Percentiles rank a stretch among this genome's conserved stretches.
Evolutionary conservation across 2,888 invertebrate genomes (phyloP).

Genomic region (Watsonalla binaria): DNA sequence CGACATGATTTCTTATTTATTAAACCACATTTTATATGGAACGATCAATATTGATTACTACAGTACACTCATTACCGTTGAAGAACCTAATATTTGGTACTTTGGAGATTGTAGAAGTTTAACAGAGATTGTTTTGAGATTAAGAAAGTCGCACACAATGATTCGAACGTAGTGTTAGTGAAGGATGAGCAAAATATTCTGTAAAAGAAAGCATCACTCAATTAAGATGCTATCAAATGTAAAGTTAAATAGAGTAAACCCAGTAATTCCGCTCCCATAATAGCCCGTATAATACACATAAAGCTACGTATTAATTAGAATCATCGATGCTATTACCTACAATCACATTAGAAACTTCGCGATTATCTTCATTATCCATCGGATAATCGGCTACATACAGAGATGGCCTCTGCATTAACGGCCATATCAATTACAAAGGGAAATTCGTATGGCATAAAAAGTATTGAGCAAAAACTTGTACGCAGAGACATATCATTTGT

Average conservation of each 20-base stretch:
- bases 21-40: too few species aligned
- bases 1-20: too few species aligned
- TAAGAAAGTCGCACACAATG: too few species aligned
- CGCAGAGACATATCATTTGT: constrained; percentile 67
- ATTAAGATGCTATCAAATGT: constrained; percentile 8
- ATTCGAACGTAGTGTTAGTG: too few species aligned
- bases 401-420: constrained; percentile 31
- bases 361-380: constrained; percentile 31
- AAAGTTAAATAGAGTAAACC: background rate
- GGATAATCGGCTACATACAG: constrained; percentile 27
- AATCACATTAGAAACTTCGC: constrained; percentile 16
- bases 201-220: constrained; percentile 11
- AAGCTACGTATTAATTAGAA: constrained; percentile 15
- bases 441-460: constrained; percentile 14
- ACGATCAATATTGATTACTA: too few species aligned
- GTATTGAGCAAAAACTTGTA: constrained; percentile 50
- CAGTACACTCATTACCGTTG: too few species aligned
- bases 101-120: too few species aligned
- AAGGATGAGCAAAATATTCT: constrained; percentile 5
- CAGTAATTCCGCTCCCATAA: background rate
- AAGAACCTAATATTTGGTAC: too few species aligned
- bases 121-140: too few species aligned
- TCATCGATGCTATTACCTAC: constrained; percentile 2
- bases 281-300: constrained; percentile 12
- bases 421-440: constrained; percentile 52